Evolutionary conservation across 1,140 invertebrate species (phyloP).

Genomic region (Homalodisca vitripennis): DNA sequence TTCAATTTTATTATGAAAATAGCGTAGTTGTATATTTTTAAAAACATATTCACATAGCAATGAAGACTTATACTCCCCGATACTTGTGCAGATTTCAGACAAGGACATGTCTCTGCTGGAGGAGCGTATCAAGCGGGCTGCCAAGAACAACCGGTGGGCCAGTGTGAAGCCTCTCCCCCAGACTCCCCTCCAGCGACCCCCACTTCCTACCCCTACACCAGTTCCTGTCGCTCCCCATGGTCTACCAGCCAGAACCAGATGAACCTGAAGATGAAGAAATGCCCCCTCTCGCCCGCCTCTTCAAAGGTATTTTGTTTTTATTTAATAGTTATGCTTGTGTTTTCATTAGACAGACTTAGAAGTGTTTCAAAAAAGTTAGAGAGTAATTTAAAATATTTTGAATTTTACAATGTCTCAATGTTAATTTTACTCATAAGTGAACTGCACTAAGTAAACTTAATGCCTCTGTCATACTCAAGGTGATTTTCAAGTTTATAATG

Average conservation of each 20-base stretch:
- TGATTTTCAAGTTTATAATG: too few species aligned
- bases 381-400: background rate
- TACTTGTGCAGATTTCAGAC: slow-evolving; percentile 83
- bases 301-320: slow-evolving; percentile 1
- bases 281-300: background rate
- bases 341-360: background rate
- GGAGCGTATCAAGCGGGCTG: slow-evolving; percentile 89
- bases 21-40: too few species aligned
- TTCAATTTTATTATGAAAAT: too few species aligned
- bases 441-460: too few species aligned
- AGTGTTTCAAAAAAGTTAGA: background rate
- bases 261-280: slow-evolving; percentile 18
- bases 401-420: background rate
- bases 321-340: background rate
- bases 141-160: slow-evolving; percentile 58
- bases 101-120: slow-evolving; percentile 93
- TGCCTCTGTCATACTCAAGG: too few species aligned
- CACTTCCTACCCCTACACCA: slow-evolving; percentile 3
- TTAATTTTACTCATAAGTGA: background rate
- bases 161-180: slow-evolving; percentile 40
- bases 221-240: background rate
- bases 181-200: background rate
- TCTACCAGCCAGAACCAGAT: slow-evolving; percentile 26
- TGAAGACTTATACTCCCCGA: too few species aligned
- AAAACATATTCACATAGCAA: too few species aligned